A percentile compares a stretch with the other conserved stretches of the same genome.
Evolutionary conservation across 2,797 vertebrate species (phyloP).

Genomic region (Pelodytes ibericus): DNA sequence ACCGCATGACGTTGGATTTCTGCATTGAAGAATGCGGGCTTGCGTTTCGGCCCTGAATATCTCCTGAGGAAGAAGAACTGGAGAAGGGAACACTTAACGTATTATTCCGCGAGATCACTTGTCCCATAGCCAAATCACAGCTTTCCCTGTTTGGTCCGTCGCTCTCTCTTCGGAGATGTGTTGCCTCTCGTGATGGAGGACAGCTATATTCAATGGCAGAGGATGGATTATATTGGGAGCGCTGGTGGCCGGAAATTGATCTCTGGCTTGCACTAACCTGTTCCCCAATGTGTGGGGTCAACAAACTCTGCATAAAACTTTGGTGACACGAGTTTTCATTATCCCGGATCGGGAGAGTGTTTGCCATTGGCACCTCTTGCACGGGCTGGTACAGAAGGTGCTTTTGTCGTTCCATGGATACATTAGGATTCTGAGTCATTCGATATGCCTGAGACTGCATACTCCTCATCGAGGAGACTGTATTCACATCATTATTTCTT

Average conservation of each 20-base stretch:
- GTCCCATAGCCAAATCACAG: constrained; percentile 76
- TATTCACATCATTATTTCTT: constrained; percentile 83
- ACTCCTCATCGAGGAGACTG: constrained; percentile 80
- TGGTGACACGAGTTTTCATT: constrained; percentile 90
- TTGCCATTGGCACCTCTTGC: constrained; percentile 83
- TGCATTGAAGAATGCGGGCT: constrained; percentile 89
- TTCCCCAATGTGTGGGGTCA: constrained; percentile 89
- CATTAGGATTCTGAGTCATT: constrained; percentile 77
- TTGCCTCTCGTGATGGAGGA: constrained; percentile 72
- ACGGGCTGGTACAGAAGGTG: constrained; percentile 83
- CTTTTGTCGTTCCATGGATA: constrained; percentile 82
- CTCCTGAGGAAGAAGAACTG: constrained; percentile 77
- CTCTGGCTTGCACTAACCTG: constrained; percentile 80
- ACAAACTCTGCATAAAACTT: constrained; percentile 95
- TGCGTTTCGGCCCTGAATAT: constrained; percentile 89
- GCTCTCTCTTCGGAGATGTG: constrained; percentile 74
- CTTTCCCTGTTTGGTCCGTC: constrained; percentile 76
- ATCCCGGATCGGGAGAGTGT: constrained; percentile 77
- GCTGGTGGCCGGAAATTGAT: constrained; percentile 82
- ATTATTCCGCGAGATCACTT: constrained; percentile 74
- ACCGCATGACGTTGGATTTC: constrained; percentile 86
- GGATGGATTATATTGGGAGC: constrained; percentile 89
- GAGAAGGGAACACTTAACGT: constrained; percentile 78
- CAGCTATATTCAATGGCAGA: constrained; percentile 91
- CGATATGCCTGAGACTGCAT: constrained; percentile 89